Base-by-base conservation (phyloP, 2,113 vertebrate genomes). In the Sterrhoptilus dennistouni region DNA sequence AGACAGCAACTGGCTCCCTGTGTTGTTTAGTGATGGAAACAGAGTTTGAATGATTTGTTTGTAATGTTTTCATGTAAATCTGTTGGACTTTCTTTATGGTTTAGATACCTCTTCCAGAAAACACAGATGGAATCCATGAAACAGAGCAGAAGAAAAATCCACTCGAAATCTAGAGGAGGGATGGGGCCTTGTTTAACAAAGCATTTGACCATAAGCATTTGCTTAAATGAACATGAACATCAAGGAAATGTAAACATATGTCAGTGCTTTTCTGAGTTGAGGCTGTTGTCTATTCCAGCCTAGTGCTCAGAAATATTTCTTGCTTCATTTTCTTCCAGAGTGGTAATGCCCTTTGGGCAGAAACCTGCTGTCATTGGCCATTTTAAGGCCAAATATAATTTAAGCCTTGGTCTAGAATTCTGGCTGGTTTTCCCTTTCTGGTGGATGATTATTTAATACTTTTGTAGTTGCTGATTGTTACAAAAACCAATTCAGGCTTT, bases 81-180 rank as follows among this genome's bases (percentile, higher is more conserved):
- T 86, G 63, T 83, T 88, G 56, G 91, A 36, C 35, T 81, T 95
- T 49, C 66, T 83, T 81, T 75, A 68, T 1, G 45, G 28, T 44
- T 14, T 47, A 31, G 68, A n/a, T 59, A 47, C 76, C n/a, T 90
- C 83, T 88, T 91, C 96, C 95, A 96, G 87, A 90, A 95, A 95
- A 56, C 60, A 64, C 93, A 96, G 93, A 86, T 94, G 95, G 93
- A 81, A 90, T 53, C 69, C 53, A 54, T 93, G 95, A 96, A 72
- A 12, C 6, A 5, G 47, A 95, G 86, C 80, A 63, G 80, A 91
- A 91, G 47, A 53, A 77, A 86, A 91, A 90, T 78, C 60, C 52
- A 35, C 66, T 72, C 64, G 40, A 42, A 66, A 59, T 65, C 24
- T 17, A 69, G 76, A 86, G 74, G 25, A 89, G 72, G 35, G 57